Evolutionary conservation across 1,140 invertebrate genomes (phyloP).

Genomic region (Drosophila nigromelanica): DNA sequence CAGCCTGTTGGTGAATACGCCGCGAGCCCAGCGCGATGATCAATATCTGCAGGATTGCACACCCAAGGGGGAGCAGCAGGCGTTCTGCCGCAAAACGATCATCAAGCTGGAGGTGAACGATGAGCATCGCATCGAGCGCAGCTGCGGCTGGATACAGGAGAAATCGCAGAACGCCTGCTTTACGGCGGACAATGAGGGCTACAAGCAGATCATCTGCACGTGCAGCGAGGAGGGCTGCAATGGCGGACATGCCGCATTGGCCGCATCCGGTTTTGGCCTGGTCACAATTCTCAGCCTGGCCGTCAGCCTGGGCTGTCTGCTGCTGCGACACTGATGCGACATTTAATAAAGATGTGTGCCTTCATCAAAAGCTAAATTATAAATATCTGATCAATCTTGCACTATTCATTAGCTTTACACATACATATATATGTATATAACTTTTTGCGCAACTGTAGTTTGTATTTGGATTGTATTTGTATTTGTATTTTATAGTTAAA

Average conservation of each 20-base stretch:
- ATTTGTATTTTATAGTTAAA: conserved; percentile 7
- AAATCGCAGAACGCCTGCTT: conserved; percentile 84
- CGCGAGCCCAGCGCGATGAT: conserved; percentile 61
- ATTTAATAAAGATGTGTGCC: too few relatives aligned
- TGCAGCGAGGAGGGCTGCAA: conserved; percentile 86
- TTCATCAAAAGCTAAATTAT: neutral
- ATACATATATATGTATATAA: neutral
- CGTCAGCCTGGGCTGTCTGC: neutral
- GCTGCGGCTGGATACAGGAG: conserved; percentile 85
- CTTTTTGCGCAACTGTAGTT: too few relatives aligned
- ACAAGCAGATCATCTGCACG: conserved; percentile 85
- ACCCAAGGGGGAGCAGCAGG: conserved; percentile 1
- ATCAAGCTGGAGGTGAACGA: conserved; percentile 83
- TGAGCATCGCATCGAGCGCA: conserved; percentile 84
- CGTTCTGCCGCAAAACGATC: conserved; percentile 76
- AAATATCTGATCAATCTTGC: neutral
- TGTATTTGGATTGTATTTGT: neutral
- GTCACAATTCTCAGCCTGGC: conserved; percentile 40
- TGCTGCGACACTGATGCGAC: conserved; percentile 42
- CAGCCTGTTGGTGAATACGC: conserved; percentile 74
- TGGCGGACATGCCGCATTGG: conserved; percentile 48
- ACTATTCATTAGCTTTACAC: conserved; percentile 4
- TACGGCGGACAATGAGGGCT: conserved; percentile 85
- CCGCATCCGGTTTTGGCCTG: neutral
- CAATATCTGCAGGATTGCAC: conserved; percentile 68